A percentile compares a stretch with the other conserved stretches of the same genome.
phyloP scores from a whole-genome alignment of 2,797 vertebrate species.

The Alfaro cultratus region DNA sequence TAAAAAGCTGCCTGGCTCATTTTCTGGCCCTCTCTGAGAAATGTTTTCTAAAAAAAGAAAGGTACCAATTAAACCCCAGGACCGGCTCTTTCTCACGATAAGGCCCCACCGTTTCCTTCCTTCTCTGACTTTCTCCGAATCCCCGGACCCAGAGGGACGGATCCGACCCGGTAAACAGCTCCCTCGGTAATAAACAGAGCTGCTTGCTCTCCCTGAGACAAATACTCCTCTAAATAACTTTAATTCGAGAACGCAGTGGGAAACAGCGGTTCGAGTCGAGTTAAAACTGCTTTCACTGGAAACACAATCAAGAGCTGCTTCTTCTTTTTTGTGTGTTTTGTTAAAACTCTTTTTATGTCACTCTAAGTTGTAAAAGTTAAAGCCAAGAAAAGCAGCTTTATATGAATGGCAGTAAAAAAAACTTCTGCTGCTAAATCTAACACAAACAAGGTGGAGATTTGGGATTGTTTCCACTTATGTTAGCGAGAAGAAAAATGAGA shows the following conservation, averaged over 20 bases:
- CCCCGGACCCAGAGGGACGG: slow-evolving; percentile 43
- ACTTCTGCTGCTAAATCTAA: background rate
- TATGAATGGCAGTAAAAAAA: background rate
- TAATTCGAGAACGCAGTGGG: slow-evolving; percentile 30
- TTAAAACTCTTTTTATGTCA: background rate
- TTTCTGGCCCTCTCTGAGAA: slow-evolving; percentile 60
- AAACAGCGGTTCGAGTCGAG: background rate
- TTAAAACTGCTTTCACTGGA: slow-evolving; percentile 9
- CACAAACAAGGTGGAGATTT: background rate
- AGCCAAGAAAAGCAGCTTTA: slow-evolving; percentile 4
- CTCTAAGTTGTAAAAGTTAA: background rate
- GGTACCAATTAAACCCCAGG: slow-evolving; percentile 71
- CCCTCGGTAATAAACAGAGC: slow-evolving; percentile 54
- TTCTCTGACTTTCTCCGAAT: slow-evolving; percentile 38
- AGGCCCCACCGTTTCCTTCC: slow-evolving; percentile 64
- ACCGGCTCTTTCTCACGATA: slow-evolving; percentile 59
- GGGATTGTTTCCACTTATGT: background rate
- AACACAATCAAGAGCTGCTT: background rate
- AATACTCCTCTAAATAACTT: slow-evolving; percentile 37
- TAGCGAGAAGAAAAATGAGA: too few species aligned
- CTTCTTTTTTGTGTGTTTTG: background rate
- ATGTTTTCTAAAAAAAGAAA: slow-evolving; percentile 78
- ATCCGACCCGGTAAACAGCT: slow-evolving; percentile 53
- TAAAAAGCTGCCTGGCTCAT: slow-evolving; percentile 74
- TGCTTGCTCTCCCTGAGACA: slow-evolving; percentile 14